Conservation (phyloP, 2,797 vertebrate species). For the Orientallactaga sibirica region DNA sequence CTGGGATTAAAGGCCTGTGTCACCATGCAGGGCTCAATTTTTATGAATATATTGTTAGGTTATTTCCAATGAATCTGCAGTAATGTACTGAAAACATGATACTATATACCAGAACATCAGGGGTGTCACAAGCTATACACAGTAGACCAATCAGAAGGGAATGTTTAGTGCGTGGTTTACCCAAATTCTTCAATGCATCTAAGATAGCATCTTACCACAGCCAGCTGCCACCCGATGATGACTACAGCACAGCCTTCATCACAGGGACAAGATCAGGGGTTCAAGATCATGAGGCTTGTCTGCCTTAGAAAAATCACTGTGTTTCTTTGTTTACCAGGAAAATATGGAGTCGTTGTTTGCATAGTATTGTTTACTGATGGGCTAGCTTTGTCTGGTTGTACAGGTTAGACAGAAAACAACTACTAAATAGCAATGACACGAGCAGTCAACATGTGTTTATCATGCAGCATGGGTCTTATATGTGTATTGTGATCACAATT, state of each 20-base stretch:
- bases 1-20: no score
- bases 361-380: background rate
- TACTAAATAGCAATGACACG: background rate
- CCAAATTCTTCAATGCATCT: background rate
- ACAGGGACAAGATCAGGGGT: background rate
- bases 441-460: background rate
- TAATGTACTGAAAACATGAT: background rate
- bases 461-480: background rate
- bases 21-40: no score
- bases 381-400: background rate
- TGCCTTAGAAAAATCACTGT: background rate
- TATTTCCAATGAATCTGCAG: slow-evolving; percentile 7
- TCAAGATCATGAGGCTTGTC: background rate
- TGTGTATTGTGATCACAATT: no score
- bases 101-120: background rate
- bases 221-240: background rate
- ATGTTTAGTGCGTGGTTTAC: background rate
- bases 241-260: background rate
- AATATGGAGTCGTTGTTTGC: background rate
- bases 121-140: no score
- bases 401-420: background rate
- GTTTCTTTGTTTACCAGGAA: background rate
- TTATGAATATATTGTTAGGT: background rate
- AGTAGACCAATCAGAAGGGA: background rate
- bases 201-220: background rate